phyloP scores from a whole-genome alignment of 2,797 vertebrate species.

The Halcyon chelicuti region DNA sequence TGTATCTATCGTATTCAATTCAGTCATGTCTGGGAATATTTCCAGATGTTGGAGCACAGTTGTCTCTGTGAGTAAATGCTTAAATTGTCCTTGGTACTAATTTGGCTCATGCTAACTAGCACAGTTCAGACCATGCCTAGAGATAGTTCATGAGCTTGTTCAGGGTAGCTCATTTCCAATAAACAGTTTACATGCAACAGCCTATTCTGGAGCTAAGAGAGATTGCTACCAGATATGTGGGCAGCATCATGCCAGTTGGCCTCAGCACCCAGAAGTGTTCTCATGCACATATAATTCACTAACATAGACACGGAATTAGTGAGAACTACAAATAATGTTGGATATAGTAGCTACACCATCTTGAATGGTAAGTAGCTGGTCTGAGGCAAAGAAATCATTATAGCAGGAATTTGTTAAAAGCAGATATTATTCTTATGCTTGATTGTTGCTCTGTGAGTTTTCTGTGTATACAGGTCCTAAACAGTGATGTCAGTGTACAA shows the following conservation, averaged over 20 bases:
- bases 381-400: background rate
- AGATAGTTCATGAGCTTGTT: background rate
- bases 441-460: background rate
- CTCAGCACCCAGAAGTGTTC: background rate
- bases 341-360: background rate
- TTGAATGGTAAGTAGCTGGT: background rate
- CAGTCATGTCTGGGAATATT: background rate
- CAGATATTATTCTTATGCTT: background rate
- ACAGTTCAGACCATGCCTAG: background rate
- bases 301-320: background rate
- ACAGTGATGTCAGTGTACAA: background rate
- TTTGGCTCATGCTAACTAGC: background rate
- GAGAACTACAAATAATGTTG: background rate
- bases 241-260: background rate
- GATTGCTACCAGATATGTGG: background rate
- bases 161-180: background rate
- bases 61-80: background rate
- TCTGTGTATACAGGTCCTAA: background rate
- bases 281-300: background rate
- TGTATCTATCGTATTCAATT: background rate
- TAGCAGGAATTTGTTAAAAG: background rate
- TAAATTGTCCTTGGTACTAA: background rate
- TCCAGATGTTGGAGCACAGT: background rate
- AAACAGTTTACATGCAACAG: background rate
- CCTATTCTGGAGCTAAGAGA: background rate